Evolutionary conservation across 2,113 vertebrate genomes (phyloP).

Genomic region (Prochilodus magdalenae): DNA sequence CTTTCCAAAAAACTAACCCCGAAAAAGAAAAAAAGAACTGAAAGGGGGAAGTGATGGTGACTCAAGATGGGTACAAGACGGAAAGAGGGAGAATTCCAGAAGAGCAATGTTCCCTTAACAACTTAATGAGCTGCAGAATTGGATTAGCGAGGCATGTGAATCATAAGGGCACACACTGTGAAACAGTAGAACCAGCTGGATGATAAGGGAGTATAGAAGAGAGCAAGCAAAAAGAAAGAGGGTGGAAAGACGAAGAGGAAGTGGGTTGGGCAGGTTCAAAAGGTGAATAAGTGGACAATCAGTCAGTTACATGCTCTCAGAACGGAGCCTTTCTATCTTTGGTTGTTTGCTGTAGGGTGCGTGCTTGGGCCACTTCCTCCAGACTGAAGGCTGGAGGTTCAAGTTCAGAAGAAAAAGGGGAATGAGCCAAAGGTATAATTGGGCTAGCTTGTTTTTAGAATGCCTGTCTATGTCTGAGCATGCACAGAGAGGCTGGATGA

Average conservation of each 20-base stretch:
- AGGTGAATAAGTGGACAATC: not conserved
- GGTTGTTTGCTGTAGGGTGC: not conserved
- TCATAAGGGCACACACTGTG: constrained; percentile 58
- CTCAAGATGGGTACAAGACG: constrained; percentile 4
- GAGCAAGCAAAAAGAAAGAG: not conserved
- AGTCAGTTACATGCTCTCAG: not conserved
- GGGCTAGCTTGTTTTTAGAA: not conserved
- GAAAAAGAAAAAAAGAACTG: not conserved
- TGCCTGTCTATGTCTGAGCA: constrained; percentile 19
- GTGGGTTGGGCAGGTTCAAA: constrained; percentile 1
- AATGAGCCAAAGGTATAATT: not conserved
- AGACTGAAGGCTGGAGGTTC: not conserved
- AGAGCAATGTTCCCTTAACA: constrained; percentile 52
- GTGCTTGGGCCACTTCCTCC: not conserved
- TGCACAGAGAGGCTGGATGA: constrained; percentile 9
- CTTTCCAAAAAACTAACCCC: not conserved
- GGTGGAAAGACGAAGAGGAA: constrained; percentile 7
- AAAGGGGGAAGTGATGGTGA: not conserved
- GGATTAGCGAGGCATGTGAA: constrained; percentile 72
- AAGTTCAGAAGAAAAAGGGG: not conserved
- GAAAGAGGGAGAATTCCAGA: not conserved
- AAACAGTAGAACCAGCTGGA: not conserved
- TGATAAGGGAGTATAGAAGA: not conserved
- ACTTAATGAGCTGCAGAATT: constrained; percentile 66
- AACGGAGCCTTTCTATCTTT: not conserved